Evolutionary conservation across 2,797 vertebrate species (phyloP).

Genomic region (Zalophus californianus): DNA sequence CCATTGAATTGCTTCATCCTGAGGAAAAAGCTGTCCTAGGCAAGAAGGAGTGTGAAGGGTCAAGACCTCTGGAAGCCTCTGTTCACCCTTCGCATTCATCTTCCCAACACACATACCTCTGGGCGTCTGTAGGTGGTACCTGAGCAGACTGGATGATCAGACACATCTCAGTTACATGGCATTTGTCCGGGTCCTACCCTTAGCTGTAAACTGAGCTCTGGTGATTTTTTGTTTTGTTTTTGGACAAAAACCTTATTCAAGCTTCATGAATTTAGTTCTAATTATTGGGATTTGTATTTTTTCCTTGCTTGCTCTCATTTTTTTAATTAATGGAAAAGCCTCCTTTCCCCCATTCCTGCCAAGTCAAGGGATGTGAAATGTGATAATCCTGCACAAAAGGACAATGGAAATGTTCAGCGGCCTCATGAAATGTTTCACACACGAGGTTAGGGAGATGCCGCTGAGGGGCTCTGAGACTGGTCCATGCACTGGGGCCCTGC

Average conservation of each 20-base stretch:
- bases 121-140: not conserved
- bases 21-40: not conserved
- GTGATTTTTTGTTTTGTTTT: not conserved
- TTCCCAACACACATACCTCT: not conserved
- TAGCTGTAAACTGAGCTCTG: not conserved
- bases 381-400: not conserved
- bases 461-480: rapidly evolving
- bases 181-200: not conserved
- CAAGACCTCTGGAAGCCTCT: not conserved
- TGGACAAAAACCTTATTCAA: not conserved
- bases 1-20: not conserved
- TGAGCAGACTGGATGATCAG: not conserved
- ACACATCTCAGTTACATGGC: rapidly evolving
- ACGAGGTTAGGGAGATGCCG: not conserved
- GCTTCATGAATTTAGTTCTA: not conserved
- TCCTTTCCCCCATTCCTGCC: not conserved
- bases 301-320: not conserved
- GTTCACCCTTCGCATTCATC: not conserved
- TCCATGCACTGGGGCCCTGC: not conserved
- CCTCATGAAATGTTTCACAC: not conserved
- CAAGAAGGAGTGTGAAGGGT: not conserved
- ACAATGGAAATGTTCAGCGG: not conserved
- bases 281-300: not conserved
- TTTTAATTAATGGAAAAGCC: not conserved
- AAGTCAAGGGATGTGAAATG: not conserved